Evolutionary conservation across 2,113 vertebrate genomes (phyloP).

Genomic region (Bos javanicus): DNA sequence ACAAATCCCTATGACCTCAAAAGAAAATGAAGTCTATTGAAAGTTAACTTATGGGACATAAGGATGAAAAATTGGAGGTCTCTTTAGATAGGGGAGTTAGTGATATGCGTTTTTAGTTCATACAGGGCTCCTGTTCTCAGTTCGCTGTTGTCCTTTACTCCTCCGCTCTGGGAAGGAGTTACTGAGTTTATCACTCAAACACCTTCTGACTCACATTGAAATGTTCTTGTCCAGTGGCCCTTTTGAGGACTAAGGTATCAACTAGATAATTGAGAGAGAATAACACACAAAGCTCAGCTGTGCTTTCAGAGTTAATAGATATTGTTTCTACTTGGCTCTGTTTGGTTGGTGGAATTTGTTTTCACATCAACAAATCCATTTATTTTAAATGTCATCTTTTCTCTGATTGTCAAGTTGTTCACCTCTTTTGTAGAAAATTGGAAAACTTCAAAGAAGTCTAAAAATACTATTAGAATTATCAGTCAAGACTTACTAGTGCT

Average conservation of each 20-base stretch:
- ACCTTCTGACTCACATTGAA: not conserved
- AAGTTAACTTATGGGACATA: not conserved
- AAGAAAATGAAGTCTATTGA: not conserved
- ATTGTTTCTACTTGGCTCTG: not conserved
- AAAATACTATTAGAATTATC: not conserved
- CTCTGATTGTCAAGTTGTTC: not conserved
- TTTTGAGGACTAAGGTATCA: not conserved
- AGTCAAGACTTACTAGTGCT: not conserved
- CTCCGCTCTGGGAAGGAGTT: not conserved
- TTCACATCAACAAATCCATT: not conserved
- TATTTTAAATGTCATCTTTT: constrained; percentile 22
- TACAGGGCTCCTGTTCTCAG: not conserved
- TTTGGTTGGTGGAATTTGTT: not conserved
- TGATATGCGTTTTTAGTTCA: not conserved
- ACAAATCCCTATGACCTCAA: not conserved
- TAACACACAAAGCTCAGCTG: not conserved
- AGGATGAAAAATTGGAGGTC: not conserved
- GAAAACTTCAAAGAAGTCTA: not conserved
- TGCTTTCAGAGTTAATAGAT: not conserved
- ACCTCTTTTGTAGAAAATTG: not conserved
- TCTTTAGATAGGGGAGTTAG: not conserved
- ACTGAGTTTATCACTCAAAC: not conserved
- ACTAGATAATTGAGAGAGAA: not conserved
- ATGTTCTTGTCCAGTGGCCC: not conserved
- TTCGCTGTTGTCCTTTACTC: not conserved